Base-by-base conservation (phyloP, 2,113 vertebrate species). In the Halcyon malimbica region DNA sequence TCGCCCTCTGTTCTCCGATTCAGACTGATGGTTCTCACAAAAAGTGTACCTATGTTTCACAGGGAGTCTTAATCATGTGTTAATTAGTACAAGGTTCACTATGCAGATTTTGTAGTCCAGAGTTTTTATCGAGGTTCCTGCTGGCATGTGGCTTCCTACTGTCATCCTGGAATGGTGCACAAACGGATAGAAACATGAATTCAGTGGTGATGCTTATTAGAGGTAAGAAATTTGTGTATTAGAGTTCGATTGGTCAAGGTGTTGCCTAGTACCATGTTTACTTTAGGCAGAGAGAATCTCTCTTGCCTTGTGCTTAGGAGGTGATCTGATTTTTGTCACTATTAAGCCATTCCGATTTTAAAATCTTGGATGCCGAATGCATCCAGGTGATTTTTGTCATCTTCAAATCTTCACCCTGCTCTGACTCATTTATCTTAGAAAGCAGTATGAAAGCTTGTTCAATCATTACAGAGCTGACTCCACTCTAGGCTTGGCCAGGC, bases 391-490 rank as follows among this genome's bases (percentile, higher is more conserved):
- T 70, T 68, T 68, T 81, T 39, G 5, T 70, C 3, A 10, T 64
- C 42, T 94, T 90, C 29, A 71, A 68, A 60, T 88, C 33, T 16
- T 87, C 39, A 53, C 33, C 6, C 11, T 79, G 16, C 25, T 85
- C 31, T 60, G 26, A 31, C 7, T 5, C 7, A 11, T 69, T 93
- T 60, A 46, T 42, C 64, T 71, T 50, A 44, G 39, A 82, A 92
- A 94, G n/a, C 28, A 63, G 7, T 33, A 26, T 57, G 37, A 46
- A 63, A 77, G 21, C 50, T 83, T 80, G 14, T 28, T 41, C 13
- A n/a, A 29, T 73, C 0, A 0, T 59, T 77, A 2, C 0, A 37
- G 46, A 46, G 56, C 35, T 83, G 24, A 63, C 33, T 18, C 5
- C 8, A 17, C 46, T 78, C 15, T 48, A 54, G 48, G 10, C 53